Base-by-base conservation (phyloP, 2,888 invertebrate species). In the Ypsolopha sequella region DNA sequence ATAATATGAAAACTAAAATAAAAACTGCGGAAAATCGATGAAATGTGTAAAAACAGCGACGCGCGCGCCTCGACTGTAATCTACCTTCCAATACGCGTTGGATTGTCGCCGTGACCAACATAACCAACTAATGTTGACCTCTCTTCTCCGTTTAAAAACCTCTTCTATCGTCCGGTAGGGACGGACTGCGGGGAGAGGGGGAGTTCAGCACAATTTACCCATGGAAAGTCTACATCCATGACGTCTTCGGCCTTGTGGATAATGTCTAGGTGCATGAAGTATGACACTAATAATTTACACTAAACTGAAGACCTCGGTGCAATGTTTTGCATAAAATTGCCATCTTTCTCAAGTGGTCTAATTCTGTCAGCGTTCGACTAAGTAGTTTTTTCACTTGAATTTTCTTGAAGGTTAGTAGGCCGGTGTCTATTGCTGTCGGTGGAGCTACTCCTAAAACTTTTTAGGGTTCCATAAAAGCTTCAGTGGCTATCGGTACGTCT, bases 21-120 rank as follows among this genome's bases (percentile, higher is more conserved):
- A 46, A 46, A 10, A n/a, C 3, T n/a, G 43, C 43, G 14, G 6
- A 39, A 36, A 50, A 47, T 44, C 44, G 48, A 35, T 50, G 50
- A 52, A 46, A 54, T 59, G 61, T 63, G 64, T 62, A 64, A 62
- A 62, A 65, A 62, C 34, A 9, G 68, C 59, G 60, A 72, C 66
- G 73, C 70, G 66, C 75, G 70, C 78, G 73, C 60, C 68, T 68
- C 63, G 65, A 66, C 70, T 70, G 73, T 59, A 56, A 55, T 52
- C 51, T 48, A 63, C 59, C 48, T 58, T 64, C 61, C 64, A 61
- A 67, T 65, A 66, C 65, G 63, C 69, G 70, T 68, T 63, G 73
- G 66, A 78, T 77, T 73, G 76, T 74, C 35, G 76, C 75, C 35
- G 46, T 34, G 46, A 11, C 34, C 10, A 46, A 46, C 46, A 11